Evolutionary conservation across 2,888 invertebrate genomes (phyloP).

Genomic region (Cetonia aurata): DNA sequence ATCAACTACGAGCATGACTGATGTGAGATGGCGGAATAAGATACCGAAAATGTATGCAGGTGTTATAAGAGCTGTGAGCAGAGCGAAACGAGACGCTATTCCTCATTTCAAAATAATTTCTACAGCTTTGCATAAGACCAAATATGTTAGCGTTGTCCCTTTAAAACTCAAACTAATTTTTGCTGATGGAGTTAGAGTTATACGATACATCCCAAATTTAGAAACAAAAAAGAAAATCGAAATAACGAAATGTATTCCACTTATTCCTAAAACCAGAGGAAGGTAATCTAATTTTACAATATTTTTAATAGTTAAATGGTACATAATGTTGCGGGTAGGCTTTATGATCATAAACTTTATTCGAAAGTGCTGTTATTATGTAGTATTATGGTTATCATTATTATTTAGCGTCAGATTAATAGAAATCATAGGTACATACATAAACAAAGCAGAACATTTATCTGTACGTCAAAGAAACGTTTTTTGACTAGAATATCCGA

Average conservation of each 20-base stretch:
- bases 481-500: too few relatives aligned
- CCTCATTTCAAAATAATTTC: slow-evolving; percentile 45
- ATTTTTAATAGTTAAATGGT: neutral
- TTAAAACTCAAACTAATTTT: slow-evolving; percentile 35
- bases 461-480: too few relatives aligned
- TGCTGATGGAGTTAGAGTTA: slow-evolving; percentile 12
- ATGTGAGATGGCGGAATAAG: slow-evolving; percentile 14
- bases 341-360: too few relatives aligned
- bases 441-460: too few relatives aligned
- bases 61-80: slow-evolving; percentile 26
- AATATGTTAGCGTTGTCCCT: slow-evolving; percentile 35
- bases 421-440: too few relatives aligned
- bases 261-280: neutral
- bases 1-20: slow-evolving; percentile 37
- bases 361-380: too few relatives aligned
- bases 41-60: slow-evolving; percentile 16
- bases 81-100: slow-evolving; percentile 15
- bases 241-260: slow-evolving; percentile 40
- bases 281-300: slow-evolving; percentile 7
- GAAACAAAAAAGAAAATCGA: slow-evolving; percentile 39
- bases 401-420: too few relatives aligned
- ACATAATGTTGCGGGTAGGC: too few relatives aligned
- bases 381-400: too few relatives aligned
- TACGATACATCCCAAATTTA: slow-evolving; percentile 38
- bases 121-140: slow-evolving; percentile 34